Evolutionary conservation across 2,797 vertebrate genomes (phyloP).

Genomic region (Sarcophilus harrisii): DNA sequence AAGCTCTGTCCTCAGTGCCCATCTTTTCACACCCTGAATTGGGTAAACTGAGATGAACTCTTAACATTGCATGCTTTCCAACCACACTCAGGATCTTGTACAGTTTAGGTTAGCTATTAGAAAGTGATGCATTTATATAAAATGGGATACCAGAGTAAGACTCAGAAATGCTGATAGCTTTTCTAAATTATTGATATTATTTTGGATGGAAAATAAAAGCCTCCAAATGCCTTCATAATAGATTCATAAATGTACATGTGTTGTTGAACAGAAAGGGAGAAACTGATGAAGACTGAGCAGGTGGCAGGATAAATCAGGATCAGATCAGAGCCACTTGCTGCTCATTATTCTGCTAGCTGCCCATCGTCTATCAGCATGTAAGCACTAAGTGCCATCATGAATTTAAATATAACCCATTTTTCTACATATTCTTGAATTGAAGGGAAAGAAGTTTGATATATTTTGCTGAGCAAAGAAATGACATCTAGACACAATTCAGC

Average conservation of each 20-base stretch:
- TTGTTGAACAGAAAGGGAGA: slow-evolving; percentile 64
- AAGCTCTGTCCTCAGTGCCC: slow-evolving; percentile 39
- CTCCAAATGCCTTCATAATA: slow-evolving; percentile 70
- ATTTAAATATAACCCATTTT: slow-evolving; percentile 80
- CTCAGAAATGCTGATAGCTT: slow-evolving; percentile 53
- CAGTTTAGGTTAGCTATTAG: slow-evolving; percentile 36
- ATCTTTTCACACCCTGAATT: slow-evolving; percentile 21
- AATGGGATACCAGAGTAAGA: slow-evolving; percentile 22
- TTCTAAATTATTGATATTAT: slow-evolving; percentile 68
- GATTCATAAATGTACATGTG: slow-evolving; percentile 70
- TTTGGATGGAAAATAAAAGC: slow-evolving; percentile 73
- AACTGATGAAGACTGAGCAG: slow-evolving; percentile 77
- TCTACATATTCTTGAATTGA: slow-evolving; percentile 66
- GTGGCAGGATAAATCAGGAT: slow-evolving; percentile 74
- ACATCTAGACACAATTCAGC: slow-evolving; percentile 66
- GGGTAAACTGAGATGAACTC: slow-evolving; percentile 43
- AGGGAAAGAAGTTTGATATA: slow-evolving; percentile 65
- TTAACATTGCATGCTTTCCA: slow-evolving; percentile 48
- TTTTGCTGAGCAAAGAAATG: slow-evolving; percentile 61
- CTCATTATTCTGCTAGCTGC: slow-evolving; percentile 77
- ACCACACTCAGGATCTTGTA: not conserved
- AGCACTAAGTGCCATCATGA: slow-evolving; percentile 71
- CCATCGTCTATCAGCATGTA: slow-evolving; percentile 75
- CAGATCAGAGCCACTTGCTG: slow-evolving; percentile 69
- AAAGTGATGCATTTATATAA: slow-evolving; percentile 57